Conservation (phyloP, 2,113 vertebrate genomes). For the Eptesicus fuscus region DNA sequence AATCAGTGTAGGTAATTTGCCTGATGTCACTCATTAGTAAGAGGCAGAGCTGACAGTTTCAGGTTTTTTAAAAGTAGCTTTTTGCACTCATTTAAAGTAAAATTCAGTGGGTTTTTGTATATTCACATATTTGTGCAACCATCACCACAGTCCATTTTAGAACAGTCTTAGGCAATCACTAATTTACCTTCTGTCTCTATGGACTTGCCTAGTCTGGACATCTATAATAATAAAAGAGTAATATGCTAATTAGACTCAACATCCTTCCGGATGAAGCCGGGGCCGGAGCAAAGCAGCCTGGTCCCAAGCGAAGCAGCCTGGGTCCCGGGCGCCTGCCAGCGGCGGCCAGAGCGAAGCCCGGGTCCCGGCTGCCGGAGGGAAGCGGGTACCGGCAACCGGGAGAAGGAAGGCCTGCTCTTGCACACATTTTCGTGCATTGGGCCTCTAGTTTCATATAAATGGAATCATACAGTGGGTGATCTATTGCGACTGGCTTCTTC, state of each 20-base stretch:
- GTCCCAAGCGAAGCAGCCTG: too few species aligned
- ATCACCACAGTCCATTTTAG: not conserved
- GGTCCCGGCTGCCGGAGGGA: too few species aligned
- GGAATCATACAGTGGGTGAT: not conserved
- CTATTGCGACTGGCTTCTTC: not conserved
- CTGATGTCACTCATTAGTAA: not conserved
- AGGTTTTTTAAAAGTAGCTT: not conserved
- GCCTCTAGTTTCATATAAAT: not conserved
- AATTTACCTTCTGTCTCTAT: not conserved
- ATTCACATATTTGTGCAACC: not conserved
- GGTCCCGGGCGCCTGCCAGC: too few species aligned
- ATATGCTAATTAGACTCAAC: too few species aligned
- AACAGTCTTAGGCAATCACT: not conserved
- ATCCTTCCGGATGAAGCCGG: too few species aligned
- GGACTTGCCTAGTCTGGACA: not conserved
- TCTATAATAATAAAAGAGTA: not conserved
- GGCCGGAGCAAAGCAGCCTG: too few species aligned
- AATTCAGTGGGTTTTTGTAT: not conserved
- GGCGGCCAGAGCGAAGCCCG: too few species aligned
- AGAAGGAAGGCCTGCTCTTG: too few species aligned
- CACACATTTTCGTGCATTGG: too few species aligned
- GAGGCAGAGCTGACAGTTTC: not conserved
- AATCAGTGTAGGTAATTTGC: not conserved
- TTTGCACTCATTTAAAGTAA: not conserved
- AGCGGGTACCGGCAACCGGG: too few species aligned